Percentiles rank a stretch among this genome's conserved stretches.
These are phyloP conservation scores for Eriosoma lanigerum DNA, from an alignment of 1,140 invertebrate genomes.

Conservation along the genomic window DNA sequence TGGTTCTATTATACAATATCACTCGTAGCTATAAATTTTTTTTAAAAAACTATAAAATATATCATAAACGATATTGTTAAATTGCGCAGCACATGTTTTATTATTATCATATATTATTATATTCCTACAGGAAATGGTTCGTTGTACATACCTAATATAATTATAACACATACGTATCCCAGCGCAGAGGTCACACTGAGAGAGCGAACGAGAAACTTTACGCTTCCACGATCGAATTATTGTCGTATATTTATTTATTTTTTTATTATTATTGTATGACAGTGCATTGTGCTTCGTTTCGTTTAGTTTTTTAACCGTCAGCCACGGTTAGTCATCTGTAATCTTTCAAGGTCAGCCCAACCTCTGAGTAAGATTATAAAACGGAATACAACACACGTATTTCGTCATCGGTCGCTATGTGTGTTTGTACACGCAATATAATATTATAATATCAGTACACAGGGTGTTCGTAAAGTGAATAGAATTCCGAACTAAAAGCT, in stretches of 20 bases:
- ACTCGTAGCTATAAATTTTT: no score
- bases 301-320: neutral
- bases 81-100: no score
- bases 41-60: no score
- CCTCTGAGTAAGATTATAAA: constrained; percentile 6
- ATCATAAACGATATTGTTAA: no score
- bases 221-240: constrained; percentile 9
- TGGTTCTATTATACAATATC: no score
- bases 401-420: neutral
- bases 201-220: neutral
- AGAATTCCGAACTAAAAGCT: no score
- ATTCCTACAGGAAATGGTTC: constrained; percentile 33
- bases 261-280: neutral
- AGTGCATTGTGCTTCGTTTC: no score
- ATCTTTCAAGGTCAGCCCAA: constrained; percentile 21
- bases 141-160: neutral
- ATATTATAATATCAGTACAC: neutral
- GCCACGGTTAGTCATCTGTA: neutral
- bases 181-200: neutral
- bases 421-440: neutral
- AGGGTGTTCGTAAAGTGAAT: neutral
- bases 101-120: no score
- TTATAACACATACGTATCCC: no score
- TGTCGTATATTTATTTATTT: neutral
- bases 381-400: neutral